phyloP scores from a whole-genome alignment of 1,140 invertebrate species.

The Cydia fagiglandana region DNA sequence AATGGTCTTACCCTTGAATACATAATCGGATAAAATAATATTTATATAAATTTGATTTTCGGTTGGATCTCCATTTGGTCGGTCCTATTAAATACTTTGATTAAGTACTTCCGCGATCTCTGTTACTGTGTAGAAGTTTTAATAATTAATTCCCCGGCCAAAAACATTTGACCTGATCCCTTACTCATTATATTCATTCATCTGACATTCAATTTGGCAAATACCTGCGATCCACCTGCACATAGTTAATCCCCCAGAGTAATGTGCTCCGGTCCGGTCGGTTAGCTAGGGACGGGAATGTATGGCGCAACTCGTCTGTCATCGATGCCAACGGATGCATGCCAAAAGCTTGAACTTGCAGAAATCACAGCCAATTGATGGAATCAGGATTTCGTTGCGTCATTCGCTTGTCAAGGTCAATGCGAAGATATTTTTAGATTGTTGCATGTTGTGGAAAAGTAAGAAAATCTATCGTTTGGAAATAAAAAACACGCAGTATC shows the following conservation, averaged over 20 bases:
- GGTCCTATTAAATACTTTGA: too few species aligned
- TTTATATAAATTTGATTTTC: not conserved
- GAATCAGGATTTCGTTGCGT: constrained; percentile 6
- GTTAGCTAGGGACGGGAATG: not conserved
- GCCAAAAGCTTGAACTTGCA: constrained; percentile 7
- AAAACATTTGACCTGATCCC: not conserved
- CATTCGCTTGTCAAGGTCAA: not conserved
- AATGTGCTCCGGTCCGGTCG: not conserved
- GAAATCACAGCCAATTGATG: constrained; percentile 5
- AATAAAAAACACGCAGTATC: too few species aligned
- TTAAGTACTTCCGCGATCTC: too few species aligned
- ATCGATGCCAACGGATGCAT: not conserved
- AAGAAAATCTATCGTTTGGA: too few species aligned
- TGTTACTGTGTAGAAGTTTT: too few species aligned
- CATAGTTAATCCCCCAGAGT: not conserved
- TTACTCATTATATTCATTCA: not conserved
- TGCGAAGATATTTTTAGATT: not conserved
- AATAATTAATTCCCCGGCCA: too few species aligned
- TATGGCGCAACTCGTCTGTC: constrained; percentile 6
- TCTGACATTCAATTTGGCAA: constrained; percentile 20
- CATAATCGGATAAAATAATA: too few species aligned
- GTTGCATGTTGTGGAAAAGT: too few species aligned
- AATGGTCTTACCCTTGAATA: too few species aligned
- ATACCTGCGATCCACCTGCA: not conserved
- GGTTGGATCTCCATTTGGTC: not conserved